Percentiles rank a stretch among this genome's conserved stretches.
phyloP scores from a whole-genome alignment of 2,113 vertebrate species.

The Mormyrus iriodes region DNA sequence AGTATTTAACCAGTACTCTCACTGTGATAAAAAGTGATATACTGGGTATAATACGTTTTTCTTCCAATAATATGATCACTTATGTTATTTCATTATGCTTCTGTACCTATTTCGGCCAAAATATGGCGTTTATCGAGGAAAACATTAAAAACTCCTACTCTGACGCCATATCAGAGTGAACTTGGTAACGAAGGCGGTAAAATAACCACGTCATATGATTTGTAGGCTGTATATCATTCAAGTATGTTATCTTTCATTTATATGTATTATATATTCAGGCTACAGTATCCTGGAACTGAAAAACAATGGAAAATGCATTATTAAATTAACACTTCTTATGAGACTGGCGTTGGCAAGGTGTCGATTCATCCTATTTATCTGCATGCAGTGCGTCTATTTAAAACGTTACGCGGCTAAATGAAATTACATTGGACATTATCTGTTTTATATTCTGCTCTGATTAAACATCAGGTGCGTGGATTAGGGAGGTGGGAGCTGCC shows the following conservation, averaged over 20 bases:
- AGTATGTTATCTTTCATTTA: not conserved
- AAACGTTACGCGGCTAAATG: not conserved
- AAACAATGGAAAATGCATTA: not conserved
- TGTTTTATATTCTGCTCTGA: slow-evolving; percentile 2
- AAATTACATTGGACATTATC: not conserved
- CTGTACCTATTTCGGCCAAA: not conserved
- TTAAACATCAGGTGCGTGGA: slow-evolving; percentile 14
- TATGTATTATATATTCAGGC: not conserved
- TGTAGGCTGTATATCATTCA: not conserved
- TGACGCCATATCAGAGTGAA: not conserved
- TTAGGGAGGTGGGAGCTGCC: not conserved
- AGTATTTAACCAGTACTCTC: not conserved
- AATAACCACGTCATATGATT: not conserved
- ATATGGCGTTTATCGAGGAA: not conserved
- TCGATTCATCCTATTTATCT: not conserved
- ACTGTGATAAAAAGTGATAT: not conserved
- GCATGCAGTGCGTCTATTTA: not conserved
- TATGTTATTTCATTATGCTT: not conserved
- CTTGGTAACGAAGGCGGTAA: not conserved
- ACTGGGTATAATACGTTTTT: not conserved
- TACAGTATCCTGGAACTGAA: not conserved
- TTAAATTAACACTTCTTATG: not conserved
- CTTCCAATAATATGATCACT: not conserved
- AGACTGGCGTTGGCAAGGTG: not conserved
- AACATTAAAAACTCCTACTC: not conserved